Evolutionary conservation across 2,113 vertebrate genomes (phyloP).

Genomic region (Sphyrna mokarran): DNA sequence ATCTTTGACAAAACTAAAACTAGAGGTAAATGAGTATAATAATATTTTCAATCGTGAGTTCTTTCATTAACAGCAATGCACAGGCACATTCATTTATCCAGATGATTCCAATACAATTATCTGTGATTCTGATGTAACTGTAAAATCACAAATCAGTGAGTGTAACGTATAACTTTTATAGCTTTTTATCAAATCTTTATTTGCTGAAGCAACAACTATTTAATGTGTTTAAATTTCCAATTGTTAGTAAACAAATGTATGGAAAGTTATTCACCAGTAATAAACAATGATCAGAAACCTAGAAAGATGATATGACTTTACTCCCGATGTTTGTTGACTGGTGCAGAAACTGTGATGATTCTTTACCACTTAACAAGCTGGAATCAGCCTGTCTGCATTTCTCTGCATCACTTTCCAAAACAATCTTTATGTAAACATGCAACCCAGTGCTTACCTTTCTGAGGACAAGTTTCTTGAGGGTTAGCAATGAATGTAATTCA

Average conservation of each 20-base stretch:
- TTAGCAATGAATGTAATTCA: neutral
- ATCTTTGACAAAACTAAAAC: neutral
- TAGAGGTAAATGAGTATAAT: neutral
- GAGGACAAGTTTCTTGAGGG: neutral
- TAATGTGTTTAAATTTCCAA: neutral
- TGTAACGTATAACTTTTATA: neutral
- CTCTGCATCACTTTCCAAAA: constrained; percentile 21
- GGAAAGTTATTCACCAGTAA: neutral
- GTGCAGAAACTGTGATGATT: neutral
- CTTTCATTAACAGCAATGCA: neutral
- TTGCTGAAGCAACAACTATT: neutral
- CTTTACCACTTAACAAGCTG: neutral
- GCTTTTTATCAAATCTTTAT: neutral
- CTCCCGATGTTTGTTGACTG: neutral
- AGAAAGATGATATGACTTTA: neutral
- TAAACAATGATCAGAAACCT: neutral
- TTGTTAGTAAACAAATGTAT: neutral
- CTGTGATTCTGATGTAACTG: neutral
- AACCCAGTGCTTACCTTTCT: constrained; percentile 1
- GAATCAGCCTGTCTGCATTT: neutral
- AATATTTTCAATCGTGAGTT: neutral
- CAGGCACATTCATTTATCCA: neutral
- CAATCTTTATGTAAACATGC: constrained; percentile 10
- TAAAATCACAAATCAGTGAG: neutral
- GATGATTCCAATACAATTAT: neutral